Evolutionary conservation across 2,113 vertebrate genomes (phyloP).

Genomic region (Oryctolagus cuniculus): mOryCun1.1 NC_091445.1:86623501-86624000

Average conservation of each 20-base stretch:
- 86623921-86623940: conserved; percentile 77
- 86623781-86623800: conserved; percentile 99
- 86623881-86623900: conserved; percentile 67
- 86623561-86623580: conserved; percentile 95
- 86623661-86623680: neutral
- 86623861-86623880: conserved; percentile 54
- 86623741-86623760: conserved; percentile 96
- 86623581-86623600: conserved; percentile 94
- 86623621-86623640: neutral
- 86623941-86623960: conserved; percentile 73
- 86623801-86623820: conserved; percentile 97
- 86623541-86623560: conserved; percentile 96
- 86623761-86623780: conserved; percentile 98
- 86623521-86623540: conserved; percentile 97
- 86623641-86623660: neutral
- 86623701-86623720: conserved; percentile 47
- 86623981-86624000: conserved; percentile 69
- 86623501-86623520: conserved; percentile 97
- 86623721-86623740: conserved; percentile 91
- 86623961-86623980: conserved; percentile 72
- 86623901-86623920: conserved; percentile 74
- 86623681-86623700: conserved; percentile 25
- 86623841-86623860: conserved; percentile 82
- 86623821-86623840: conserved; percentile 90
- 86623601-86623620: conserved; percentile 96